A percentile compares a stretch with the other conserved stretches of the same genome.
Evolutionary conservation across 2,888 invertebrate genomes (phyloP).

Genomic region (Eupelmus urozonus): DNA sequence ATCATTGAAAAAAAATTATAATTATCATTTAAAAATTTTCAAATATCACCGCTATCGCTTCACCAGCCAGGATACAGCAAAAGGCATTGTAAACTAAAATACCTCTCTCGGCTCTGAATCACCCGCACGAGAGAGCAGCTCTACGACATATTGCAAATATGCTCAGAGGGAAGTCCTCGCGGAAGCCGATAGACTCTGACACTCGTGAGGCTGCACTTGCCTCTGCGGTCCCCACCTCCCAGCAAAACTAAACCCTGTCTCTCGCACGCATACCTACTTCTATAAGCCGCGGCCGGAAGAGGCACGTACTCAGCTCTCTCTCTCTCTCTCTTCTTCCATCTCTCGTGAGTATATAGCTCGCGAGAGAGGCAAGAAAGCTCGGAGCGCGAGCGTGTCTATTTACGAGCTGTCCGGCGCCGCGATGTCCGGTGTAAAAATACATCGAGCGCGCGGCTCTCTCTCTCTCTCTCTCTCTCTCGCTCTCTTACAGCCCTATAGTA

Average conservation of each 20-base stretch:
- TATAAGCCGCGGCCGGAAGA: not conserved
- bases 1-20: too few species aligned
- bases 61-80: too few species aligned
- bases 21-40: too few species aligned
- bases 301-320: not conserved
- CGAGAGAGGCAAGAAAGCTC: not conserved
- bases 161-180: not conserved
- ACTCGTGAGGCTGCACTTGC: too few species aligned
- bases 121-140: too few species aligned
- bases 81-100: too few species aligned
- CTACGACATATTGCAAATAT: not conserved
- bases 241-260: too few species aligned
- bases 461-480: too few species aligned
- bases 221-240: too few species aligned
- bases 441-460: constrained; percentile 56
- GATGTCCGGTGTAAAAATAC: constrained; percentile 78
- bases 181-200: constrained; percentile 7
- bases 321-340: not conserved
- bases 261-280: too few species aligned
- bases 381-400: constrained; percentile 72
- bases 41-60: too few species aligned
- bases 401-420: constrained; percentile 78
- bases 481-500: too few species aligned
- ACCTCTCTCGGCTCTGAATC: not conserved
- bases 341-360: not conserved